phyloP scores from a whole-genome alignment of 1,140 invertebrate genomes.

The Hermatobates lingyangjiaoensis region DNA sequence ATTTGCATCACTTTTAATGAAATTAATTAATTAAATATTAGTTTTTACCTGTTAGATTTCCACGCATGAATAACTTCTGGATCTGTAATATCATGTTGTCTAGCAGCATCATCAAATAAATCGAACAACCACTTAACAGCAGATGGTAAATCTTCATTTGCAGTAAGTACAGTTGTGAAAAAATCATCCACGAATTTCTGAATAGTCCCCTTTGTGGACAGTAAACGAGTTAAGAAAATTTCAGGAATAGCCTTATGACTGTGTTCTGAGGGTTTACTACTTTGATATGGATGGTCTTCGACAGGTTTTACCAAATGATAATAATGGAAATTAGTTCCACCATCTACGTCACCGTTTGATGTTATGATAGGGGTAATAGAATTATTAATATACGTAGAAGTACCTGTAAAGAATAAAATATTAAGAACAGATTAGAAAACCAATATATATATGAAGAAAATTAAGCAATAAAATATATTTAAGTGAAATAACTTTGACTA shows the following conservation, averaged over 20 bases:
- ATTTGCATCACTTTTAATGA: not conserved
- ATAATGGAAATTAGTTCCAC: slow-evolving; percentile 43
- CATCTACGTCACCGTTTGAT: slow-evolving; percentile 52
- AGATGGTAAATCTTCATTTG: slow-evolving; percentile 73
- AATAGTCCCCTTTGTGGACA: slow-evolving; percentile 88
- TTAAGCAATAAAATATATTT: no score
- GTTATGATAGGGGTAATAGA: slow-evolving; percentile 55
- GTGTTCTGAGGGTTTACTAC: slow-evolving; percentile 42
- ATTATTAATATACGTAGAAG: slow-evolving; percentile 52
- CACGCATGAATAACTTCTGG: slow-evolving; percentile 85
- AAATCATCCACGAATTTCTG: slow-evolving; percentile 95
- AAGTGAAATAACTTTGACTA: no score
- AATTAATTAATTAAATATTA: not conserved
- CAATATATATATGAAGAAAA: no score
- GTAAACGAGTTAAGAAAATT: slow-evolving; percentile 77
- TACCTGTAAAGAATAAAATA: slow-evolving; percentile 22
- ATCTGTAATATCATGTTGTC: slow-evolving; percentile 61
- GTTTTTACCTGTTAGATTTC: slow-evolving; percentile 64
- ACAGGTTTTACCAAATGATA: slow-evolving; percentile 73
- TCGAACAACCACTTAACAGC: slow-evolving; percentile 93
- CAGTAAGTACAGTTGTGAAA: slow-evolving; percentile 69
- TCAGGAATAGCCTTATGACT: slow-evolving; percentile 86
- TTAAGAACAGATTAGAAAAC: no score
- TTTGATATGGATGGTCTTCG: slow-evolving; percentile 36
- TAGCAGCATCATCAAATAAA: slow-evolving; percentile 76